Percentiles rank a stretch among this genome's conserved stretches.
These are phyloP conservation scores for Varroa destructor DNA, from an alignment of 1,140 invertebrate species.

Conservation along the genomic window DNA sequence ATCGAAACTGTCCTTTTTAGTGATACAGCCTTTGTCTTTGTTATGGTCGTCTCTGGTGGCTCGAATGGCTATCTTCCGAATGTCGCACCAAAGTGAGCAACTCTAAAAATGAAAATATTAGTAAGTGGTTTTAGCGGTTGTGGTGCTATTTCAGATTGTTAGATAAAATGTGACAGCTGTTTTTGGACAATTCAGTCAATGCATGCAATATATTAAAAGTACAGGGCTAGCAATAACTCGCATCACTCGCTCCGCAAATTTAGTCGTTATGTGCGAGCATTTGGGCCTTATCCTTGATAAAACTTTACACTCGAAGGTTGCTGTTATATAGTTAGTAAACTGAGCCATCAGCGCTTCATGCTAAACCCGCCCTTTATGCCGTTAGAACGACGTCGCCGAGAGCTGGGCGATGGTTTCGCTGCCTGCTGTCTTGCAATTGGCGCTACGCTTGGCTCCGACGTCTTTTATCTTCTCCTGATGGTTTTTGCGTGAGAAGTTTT, in stretches of 20 bases:
- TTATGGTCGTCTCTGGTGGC: not conserved
- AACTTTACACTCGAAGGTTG: not conserved
- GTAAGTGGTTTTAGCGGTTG: no score
- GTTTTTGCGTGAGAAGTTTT: not conserved
- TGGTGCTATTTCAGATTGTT: no score
- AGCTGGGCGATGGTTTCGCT: not conserved
- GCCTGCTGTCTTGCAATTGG: conserved; percentile 10
- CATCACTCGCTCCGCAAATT: no score
- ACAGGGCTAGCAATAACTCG: no score
- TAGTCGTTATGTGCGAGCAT: not conserved
- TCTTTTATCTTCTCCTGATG: not conserved
- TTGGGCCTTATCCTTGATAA: not conserved
- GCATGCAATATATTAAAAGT: no score
- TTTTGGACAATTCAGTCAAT: no score
- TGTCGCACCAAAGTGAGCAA: not conserved
- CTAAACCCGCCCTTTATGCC: not conserved
- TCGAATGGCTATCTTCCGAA: conserved; percentile 19
- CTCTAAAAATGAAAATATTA: no score
- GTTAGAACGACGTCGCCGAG: not conserved
- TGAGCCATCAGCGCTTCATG: not conserved
- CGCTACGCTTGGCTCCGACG: not conserved
- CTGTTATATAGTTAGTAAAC: not conserved
- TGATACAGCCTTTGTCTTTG: not conserved
- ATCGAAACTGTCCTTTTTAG: not conserved
- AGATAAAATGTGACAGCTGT: no score